Conservation (phyloP, 2,888 invertebrate genomes). For the Macaria liturata region DNA sequence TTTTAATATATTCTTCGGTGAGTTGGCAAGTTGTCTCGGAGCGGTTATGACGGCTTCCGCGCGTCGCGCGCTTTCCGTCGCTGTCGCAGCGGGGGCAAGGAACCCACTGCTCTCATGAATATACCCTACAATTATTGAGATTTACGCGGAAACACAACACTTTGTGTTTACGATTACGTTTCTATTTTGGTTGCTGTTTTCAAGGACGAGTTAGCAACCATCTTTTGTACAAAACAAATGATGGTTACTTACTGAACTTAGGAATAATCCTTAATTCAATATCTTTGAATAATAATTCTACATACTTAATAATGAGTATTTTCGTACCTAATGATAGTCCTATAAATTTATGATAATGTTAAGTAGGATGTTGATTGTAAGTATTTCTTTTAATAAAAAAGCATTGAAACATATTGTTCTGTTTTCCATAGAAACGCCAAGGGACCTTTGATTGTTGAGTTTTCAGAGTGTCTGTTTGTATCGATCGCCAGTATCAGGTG, state of each 20-base stretch:
- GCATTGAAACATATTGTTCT: too few relatives aligned
- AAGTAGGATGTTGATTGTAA: too few relatives aligned
- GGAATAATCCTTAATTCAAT: too few relatives aligned
- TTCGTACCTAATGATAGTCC: too few relatives aligned
- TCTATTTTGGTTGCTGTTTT: neutral
- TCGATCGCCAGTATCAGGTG: slow-evolving; percentile 24
- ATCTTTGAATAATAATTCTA: too few relatives aligned
- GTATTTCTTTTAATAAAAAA: too few relatives aligned
- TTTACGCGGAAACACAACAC: neutral
- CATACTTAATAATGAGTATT: too few relatives aligned
- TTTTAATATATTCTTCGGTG: slow-evolving; percentile 82
- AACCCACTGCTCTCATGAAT: neutral
- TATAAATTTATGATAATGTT: too few relatives aligned
- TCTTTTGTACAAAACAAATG: too few relatives aligned
- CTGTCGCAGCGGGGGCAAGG: slow-evolving; percentile 4
- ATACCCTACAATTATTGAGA: neutral
- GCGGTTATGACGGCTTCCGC: slow-evolving; percentile 69
- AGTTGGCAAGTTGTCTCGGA: slow-evolving; percentile 67
- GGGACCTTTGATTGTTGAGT: slow-evolving; percentile 12
- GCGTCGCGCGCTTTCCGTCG: slow-evolving; percentile 32
- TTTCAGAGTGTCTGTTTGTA: slow-evolving; percentile 21
- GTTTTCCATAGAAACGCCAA: slow-evolving; percentile 2
- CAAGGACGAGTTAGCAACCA: neutral
- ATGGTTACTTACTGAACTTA: too few relatives aligned
- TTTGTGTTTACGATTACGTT: slow-evolving; percentile 2